Evolutionary conservation across 2,113 vertebrate species (phyloP), one percentile per base, ranked within the genome.

Genomic region (Zosterops pallidus): DNA sequence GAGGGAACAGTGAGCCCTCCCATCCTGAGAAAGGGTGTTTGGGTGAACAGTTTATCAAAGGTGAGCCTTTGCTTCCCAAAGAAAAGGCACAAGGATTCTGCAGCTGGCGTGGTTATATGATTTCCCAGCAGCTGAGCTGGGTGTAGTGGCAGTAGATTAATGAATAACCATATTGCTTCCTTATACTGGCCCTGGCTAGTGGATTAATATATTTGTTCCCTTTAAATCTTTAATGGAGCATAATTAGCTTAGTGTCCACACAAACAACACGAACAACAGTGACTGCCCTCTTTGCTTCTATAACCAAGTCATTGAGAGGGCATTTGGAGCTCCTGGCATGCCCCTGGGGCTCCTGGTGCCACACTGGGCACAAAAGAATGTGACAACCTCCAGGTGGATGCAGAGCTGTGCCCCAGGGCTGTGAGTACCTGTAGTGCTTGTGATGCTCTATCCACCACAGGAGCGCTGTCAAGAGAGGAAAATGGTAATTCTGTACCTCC

Each of bases 171-270:
- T 97, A 90, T 90, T 84, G 75, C 84, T 95, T 96, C 77, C 55
- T 94, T 89, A 95, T 95, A 97, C 94, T 94, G 94, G 94, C 94
- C 94, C 91, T 80, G 78, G 91, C 92, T 94, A 92, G 91, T 96
- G 90, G 74, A 89, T 96, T 94, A 96, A 93, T 81, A 71, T 78
- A 81, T 85, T 80, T 92, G 89, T 89, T 95, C 92, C 94, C 92
- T 96, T 97, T 92, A 92, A 87, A 94, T 87, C 65, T 90, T 92
- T 90, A 56, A 5, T 37, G 41, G 70, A 91, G 75, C 78, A 46
- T 90, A 71, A 59, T 88, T 86, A 96, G 95, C 90, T 97, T 92
- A 86, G 62, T 78, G 88, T 92, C 86, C 76, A 76, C 75, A 26
- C 47, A 96, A 64, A 62, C 2, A 5, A 92, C 63, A 68, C 0